These are phyloP conservation scores for Pipistrellus nathusii DNA, from an alignment of 2,797 vertebrate species.

Conservation along the genomic window DNA sequence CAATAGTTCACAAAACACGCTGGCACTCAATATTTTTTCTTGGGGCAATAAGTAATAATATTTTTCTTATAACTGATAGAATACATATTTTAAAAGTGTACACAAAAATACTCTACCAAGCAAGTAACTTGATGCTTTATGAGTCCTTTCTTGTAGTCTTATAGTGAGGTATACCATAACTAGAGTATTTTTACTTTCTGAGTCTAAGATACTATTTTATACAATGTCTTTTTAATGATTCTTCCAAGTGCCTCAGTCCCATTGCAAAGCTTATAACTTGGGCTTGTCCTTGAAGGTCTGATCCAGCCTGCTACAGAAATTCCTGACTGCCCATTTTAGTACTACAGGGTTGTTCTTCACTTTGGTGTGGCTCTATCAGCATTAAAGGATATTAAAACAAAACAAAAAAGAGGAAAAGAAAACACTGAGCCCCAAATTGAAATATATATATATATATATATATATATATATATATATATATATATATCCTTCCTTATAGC, in stretches of 20 bases:
- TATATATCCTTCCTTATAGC: constrained; percentile 44
- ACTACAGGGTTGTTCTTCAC: constrained; percentile 24
- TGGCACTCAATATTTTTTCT: not conserved
- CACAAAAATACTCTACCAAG: not conserved
- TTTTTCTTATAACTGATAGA: constrained; percentile 10
- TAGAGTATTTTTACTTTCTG: not conserved
- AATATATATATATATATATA: not conserved
- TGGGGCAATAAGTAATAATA: not conserved
- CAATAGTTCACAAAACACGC: not conserved
- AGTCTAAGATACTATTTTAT: not conserved
- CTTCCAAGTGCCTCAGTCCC: constrained; percentile 46
- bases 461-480: constrained; percentile 41
- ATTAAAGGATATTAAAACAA: constrained; percentile 3
- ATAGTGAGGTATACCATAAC: not conserved
- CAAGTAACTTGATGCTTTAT: not conserved
- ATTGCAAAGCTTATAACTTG: not conserved
- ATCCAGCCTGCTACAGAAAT: constrained; percentile 67
- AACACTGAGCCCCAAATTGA: not conserved
- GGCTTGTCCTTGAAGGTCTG: constrained; percentile 29
- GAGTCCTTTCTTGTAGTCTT: not conserved
- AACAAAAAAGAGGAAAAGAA: not conserved
- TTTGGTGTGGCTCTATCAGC: not conserved
- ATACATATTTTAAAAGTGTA: constrained; percentile 1
- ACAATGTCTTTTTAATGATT: constrained; percentile 58
- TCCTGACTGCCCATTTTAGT: not conserved